Conservation (phyloP, 2,888 invertebrate species). For the Gnatocerus cornutus region DNA sequence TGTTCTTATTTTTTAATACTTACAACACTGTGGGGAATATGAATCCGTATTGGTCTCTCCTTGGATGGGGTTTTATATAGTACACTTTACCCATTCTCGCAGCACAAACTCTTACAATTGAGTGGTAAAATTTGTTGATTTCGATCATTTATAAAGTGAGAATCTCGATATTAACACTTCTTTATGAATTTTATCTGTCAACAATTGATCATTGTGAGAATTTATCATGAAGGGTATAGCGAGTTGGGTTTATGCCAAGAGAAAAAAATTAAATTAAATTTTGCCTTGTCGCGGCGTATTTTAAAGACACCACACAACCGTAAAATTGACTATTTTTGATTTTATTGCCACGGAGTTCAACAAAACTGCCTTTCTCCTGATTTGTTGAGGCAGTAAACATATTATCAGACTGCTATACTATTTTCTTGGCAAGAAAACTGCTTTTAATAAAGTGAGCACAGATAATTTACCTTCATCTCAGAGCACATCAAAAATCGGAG, state of each 20-base stretch:
- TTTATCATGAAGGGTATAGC: slow-evolving; percentile 12
- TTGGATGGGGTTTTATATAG: slow-evolving; percentile 38
- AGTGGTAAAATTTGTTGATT: background rate
- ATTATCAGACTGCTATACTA: no score
- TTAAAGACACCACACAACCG: background rate
- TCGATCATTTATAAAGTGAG: slow-evolving; percentile 13
- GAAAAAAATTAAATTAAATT: slow-evolving; percentile 12
- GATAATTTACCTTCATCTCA: no score
- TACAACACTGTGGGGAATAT: slow-evolving; percentile 55
- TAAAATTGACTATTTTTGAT: no score
- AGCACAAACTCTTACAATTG: no score
- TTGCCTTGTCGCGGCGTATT: slow-evolving; percentile 2
- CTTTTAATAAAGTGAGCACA: no score
- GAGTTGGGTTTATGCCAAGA: slow-evolving; percentile 6
- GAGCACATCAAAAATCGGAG: no score
- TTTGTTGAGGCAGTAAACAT: no score
- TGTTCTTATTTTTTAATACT: slow-evolving; percentile 40
- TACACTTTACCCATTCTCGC: slow-evolving; percentile 5
- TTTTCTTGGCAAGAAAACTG: no score
- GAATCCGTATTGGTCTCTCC: slow-evolving; percentile 52
- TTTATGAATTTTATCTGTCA: slow-evolving; percentile 31
- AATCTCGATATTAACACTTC: slow-evolving; percentile 23
- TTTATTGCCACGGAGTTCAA: no score
- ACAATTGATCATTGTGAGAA: slow-evolving; percentile 13
- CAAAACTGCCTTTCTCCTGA: no score